Evolutionary conservation across 2,113 vertebrate species (phyloP).

Genomic region (Onychostoma macrolepis): DNA sequence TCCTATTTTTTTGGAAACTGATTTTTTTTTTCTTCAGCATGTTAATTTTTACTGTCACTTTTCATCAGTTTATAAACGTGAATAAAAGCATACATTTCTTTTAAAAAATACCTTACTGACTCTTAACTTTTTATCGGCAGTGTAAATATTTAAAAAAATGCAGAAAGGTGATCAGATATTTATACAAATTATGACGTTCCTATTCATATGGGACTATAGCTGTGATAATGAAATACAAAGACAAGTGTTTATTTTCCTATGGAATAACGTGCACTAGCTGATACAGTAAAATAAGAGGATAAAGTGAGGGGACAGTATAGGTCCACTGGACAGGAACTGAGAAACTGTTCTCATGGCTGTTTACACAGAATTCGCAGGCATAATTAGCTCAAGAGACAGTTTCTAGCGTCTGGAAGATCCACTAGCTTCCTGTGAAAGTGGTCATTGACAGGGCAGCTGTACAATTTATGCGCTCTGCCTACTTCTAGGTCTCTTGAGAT

Average conservation of each 20-base stretch:
- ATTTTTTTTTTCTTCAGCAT: no score
- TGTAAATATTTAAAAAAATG: no score
- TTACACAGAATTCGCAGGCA: constrained; percentile 10
- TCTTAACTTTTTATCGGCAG: not conserved
- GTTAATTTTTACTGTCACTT: no score
- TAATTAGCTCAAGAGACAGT: not conserved
- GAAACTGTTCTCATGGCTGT: not conserved
- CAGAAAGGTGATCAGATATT: no score
- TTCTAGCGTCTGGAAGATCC: not conserved
- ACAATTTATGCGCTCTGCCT: constrained; percentile 45
- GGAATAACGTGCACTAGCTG: not conserved
- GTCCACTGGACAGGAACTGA: not conserved
- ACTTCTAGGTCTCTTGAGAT: constrained; percentile 29
- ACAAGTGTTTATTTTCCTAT: not conserved
- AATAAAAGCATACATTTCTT: no score
- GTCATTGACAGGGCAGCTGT: constrained; percentile 37
- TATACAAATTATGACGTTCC: not conserved
- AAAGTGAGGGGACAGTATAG: not conserved
- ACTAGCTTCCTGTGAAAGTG: constrained; percentile 27
- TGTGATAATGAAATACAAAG: not conserved
- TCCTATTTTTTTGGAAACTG: no score
- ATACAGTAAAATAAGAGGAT: not conserved
- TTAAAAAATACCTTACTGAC: no score
- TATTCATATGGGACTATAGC: not conserved
- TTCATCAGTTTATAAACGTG: no score